These are phyloP conservation scores for Dolichopus griseipennis DNA, from an alignment of 2,888 invertebrate genomes.

Conservation along the genomic window DNA sequence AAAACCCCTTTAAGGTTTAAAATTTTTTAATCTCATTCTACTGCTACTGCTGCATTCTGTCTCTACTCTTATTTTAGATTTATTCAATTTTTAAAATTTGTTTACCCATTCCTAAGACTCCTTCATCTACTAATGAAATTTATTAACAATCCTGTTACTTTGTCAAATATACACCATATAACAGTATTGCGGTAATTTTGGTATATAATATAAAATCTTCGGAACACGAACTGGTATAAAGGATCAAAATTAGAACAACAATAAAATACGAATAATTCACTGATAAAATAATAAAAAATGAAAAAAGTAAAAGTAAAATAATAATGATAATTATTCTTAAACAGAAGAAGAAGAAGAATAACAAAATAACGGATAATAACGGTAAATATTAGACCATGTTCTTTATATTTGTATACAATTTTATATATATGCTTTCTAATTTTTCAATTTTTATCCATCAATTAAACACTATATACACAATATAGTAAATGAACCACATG, in stretches of 20 bases:
- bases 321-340: neutral
- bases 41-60: too few relatives aligned
- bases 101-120: too few relatives aligned
- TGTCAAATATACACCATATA: too few relatives aligned
- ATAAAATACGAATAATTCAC: too few relatives aligned
- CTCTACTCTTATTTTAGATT: too few relatives aligned
- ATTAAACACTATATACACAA: neutral
- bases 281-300: neutral
- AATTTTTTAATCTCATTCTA: too few relatives aligned
- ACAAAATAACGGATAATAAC: neutral
- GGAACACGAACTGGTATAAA: too few relatives aligned
- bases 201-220: too few relatives aligned
- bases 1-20: too few relatives aligned
- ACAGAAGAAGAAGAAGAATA: neutral
- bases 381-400: neutral
- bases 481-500: slow-evolving; percentile 3
- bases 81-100: too few relatives aligned
- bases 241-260: too few relatives aligned
- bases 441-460: slow-evolving; percentile 3
- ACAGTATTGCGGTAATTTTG: too few relatives aligned
- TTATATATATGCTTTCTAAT: neutral
- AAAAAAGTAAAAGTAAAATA: neutral
- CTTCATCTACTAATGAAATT: neutral
- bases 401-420: neutral
- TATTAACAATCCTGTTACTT: neutral